phyloP scores from a whole-genome alignment of 2,113 vertebrate genomes.

The Saimiri boliviensis region DNA sequence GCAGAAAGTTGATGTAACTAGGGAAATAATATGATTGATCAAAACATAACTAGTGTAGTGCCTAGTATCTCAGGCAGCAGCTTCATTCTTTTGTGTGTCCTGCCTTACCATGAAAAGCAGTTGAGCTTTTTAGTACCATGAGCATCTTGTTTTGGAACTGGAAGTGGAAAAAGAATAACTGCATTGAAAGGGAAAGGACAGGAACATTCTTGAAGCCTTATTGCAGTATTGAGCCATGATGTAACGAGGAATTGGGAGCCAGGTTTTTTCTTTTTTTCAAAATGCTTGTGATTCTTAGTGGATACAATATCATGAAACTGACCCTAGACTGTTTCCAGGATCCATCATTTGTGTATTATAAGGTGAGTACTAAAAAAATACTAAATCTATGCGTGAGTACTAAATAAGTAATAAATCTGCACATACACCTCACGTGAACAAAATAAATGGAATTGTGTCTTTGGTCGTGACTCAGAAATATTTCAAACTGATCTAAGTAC shows the following conservation, averaged over 20 bases:
- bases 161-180: not conserved
- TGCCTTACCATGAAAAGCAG: not conserved
- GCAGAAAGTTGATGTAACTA: not conserved
- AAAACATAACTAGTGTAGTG: not conserved
- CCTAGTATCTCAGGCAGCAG: not conserved
- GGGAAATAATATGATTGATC: not conserved
- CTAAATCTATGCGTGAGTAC: not conserved
- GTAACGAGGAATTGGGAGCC: not conserved
- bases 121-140: not conserved
- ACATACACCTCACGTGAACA: not conserved
- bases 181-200: not conserved
- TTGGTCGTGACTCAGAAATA: slow-evolving; percentile 73
- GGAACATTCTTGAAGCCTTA: not conserved
- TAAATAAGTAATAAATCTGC: not conserved
- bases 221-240: not conserved
- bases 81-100: not conserved
- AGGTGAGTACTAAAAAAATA: not conserved
- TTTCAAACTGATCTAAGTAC: slow-evolving; percentile 62
- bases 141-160: not conserved
- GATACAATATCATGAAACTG: not conserved
- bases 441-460: slow-evolving; percentile 71
- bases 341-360: not conserved
- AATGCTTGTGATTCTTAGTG: not conserved
- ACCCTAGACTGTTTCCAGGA: not conserved
- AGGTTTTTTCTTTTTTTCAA: not conserved